A percentile compares a stretch with the other conserved stretches of the same genome.
phyloP scores from a whole-genome alignment of 1,140 invertebrate species.

The Nomia melanderi region DNA sequence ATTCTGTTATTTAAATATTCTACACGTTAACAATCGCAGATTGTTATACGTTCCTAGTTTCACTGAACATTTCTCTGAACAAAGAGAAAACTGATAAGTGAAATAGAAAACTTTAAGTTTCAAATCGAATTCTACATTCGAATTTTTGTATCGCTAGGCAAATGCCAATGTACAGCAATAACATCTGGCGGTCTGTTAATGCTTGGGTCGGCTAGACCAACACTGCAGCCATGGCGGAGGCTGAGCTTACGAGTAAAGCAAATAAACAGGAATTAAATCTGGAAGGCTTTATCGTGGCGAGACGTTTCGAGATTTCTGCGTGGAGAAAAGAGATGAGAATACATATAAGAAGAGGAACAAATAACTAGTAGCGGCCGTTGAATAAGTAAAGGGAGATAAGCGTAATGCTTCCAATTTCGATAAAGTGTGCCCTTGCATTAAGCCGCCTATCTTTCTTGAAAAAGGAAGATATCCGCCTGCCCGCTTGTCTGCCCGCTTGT shows the following conservation, averaged over 20 bases:
- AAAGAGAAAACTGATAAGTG: no score
- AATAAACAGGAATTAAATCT: constrained; percentile 80
- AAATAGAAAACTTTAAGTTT: neutral
- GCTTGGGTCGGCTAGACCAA: constrained; percentile 70
- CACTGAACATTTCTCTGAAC: no score
- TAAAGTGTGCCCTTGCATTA: neutral
- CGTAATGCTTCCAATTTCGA: constrained; percentile 37
- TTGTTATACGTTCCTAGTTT: no score
- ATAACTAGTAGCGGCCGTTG: neutral
- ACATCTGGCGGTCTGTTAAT: constrained; percentile 80
- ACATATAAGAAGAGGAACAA: neutral
- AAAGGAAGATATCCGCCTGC: neutral
- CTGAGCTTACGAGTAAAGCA: constrained; percentile 72
- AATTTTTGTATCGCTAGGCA: constrained; percentile 73
- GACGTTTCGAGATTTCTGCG: constrained; percentile 35
- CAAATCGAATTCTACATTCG: constrained; percentile 63
- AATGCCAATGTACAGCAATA: constrained; percentile 72
- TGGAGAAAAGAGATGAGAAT: neutral
- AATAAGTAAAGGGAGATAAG: neutral
- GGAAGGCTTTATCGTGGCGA: constrained; percentile 69
- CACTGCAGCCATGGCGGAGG: constrained; percentile 63
- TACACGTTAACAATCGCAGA: no score
- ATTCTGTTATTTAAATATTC: no score
- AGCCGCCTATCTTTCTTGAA: neutral
- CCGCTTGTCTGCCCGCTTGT: neutral